Evolutionary conservation across 2,113 vertebrate species (phyloP).

Genomic region (Amblyornis subalaris): DNA sequence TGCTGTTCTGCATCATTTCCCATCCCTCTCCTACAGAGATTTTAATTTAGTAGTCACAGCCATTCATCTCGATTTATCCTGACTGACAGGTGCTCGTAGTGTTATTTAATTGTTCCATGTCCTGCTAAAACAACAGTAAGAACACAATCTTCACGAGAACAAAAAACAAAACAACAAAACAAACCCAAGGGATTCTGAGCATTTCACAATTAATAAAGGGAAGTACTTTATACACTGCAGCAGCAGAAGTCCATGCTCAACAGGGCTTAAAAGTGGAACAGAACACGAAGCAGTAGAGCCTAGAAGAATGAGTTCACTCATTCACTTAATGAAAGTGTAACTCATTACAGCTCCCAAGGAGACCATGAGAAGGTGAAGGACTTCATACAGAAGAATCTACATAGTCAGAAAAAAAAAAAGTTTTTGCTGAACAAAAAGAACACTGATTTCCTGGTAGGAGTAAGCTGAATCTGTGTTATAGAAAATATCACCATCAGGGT

Average conservation of each 20-base stretch:
- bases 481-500: accelerated
- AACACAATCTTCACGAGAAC: neutral
- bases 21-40: neutral
- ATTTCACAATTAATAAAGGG: neutral
- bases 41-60: neutral
- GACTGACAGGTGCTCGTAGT: neutral
- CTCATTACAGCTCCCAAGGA: neutral
- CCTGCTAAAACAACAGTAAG: neutral
- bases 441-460: neutral
- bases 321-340: neutral
- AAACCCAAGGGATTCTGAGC: neutral
- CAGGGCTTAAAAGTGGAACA: neutral
- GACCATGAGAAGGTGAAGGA: neutral
- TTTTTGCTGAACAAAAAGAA: neutral
- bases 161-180: neutral
- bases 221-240: neutral
- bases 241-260: neutral
- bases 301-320: too few relatives aligned
- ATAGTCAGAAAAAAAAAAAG: neutral
- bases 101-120: neutral
- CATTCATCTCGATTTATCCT: neutral
- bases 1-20: neutral
- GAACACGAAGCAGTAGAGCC: neutral
- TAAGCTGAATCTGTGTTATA: neutral
- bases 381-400: neutral